Conservation (phyloP, 2,113 vertebrate species). For the Bos indicus region DNA sequence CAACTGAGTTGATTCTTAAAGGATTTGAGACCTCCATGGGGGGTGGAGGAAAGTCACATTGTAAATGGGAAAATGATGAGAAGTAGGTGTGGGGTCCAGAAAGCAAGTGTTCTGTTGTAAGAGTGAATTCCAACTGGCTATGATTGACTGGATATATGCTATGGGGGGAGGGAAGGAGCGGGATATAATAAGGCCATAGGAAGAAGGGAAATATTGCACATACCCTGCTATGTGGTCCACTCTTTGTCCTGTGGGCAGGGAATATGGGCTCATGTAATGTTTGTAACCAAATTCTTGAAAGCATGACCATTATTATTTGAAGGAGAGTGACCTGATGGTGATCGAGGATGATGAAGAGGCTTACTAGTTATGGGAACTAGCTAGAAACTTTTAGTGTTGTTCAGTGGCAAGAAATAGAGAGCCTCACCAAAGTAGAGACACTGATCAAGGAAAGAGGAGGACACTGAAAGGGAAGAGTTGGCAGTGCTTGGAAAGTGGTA, state of each 20-base stretch:
- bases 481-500: background rate
- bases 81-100: background rate
- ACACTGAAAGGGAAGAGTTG: background rate
- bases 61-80: background rate
- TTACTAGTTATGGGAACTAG: background rate
- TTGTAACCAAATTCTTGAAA: background rate
- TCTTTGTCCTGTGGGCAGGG: background rate
- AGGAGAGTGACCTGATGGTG: background rate
- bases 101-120: background rate
- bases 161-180: background rate
- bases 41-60: background rate
- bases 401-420: background rate
- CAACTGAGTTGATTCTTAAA: background rate
- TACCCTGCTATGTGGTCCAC: rapidly evolving
- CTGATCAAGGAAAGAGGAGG: background rate
- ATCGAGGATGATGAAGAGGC: background rate
- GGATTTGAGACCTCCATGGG: background rate
- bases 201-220: background rate
- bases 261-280: background rate
- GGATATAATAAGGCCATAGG: background rate
- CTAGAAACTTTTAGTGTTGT: background rate
- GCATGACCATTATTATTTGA: background rate
- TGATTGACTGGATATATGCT: background rate
- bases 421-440: background rate
- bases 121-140: background rate